Evolutionary conservation across 2,113 vertebrate genomes (phyloP).

Genomic region (Chrysemys picta): DNA sequence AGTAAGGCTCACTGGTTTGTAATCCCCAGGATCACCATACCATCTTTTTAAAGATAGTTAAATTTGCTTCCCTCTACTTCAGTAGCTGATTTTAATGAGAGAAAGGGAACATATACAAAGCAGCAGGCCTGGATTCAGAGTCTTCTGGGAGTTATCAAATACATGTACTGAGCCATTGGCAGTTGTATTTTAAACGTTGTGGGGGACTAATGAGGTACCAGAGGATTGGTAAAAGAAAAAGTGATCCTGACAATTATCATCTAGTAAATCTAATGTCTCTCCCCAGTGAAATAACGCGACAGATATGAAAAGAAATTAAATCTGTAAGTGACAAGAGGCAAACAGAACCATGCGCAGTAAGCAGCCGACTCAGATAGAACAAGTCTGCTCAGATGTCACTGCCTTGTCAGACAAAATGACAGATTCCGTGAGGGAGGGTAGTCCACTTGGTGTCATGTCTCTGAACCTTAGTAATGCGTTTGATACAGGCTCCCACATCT

Average conservation of each 20-base stretch:
- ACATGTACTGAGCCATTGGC: neutral
- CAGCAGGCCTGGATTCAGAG: constrained; percentile 10
- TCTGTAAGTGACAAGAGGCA: neutral
- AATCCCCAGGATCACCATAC: neutral
- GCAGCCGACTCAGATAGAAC: neutral
- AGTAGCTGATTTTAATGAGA: constrained; percentile 37
- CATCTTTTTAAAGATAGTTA: constrained; percentile 5
- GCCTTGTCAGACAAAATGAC: neutral
- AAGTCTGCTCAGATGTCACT: neutral
- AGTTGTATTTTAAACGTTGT: neutral
- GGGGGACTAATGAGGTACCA: constrained; percentile 25
- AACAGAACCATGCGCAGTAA: neutral
- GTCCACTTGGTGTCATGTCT: neutral
- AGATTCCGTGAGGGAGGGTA: neutral
- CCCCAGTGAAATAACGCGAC: neutral
- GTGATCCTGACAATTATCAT: constrained; percentile 6
- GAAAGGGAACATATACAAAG: constrained; percentile 38
- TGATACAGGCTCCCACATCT: neutral
- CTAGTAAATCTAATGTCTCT: constrained; percentile 30
- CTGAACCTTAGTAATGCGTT: neutral
- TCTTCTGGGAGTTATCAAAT: neutral
- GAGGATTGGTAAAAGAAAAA: neutral
- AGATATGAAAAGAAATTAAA: neutral
- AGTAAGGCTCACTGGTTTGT: neutral
- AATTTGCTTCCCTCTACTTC: neutral